Evolutionary conservation across 2,888 invertebrate genomes (phyloP).

Genomic region (Argyresthia albistria): DNA sequence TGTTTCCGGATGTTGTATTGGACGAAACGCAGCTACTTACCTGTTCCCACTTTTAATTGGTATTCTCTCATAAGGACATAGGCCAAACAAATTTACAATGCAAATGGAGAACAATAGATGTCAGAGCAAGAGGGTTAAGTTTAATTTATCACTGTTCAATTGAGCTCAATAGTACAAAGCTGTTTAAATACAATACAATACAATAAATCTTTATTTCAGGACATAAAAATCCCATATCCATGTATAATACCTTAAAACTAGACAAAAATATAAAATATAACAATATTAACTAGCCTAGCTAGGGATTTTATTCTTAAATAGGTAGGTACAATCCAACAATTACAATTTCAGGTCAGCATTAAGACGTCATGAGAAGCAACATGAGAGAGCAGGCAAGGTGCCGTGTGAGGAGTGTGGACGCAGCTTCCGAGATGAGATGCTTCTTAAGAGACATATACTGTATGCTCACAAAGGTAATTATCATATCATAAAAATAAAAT

Average conservation of each 20-base stretch:
- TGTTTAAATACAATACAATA: no score
- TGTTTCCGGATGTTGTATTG: background rate
- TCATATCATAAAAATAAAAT: background rate
- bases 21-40: background rate
- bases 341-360: conserved; percentile 42
- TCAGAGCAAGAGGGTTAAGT: no score
- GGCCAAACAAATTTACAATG: no score
- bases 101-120: no score
- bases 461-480: conserved; percentile 57
- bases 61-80: no score
- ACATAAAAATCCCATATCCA: no score
- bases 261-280: no score
- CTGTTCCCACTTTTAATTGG: background rate
- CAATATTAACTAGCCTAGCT: background rate
- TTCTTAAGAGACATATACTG: conserved; percentile 49
- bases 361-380: conserved; percentile 54
- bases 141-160: no score
- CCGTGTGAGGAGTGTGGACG: conserved; percentile 40
- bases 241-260: no score
- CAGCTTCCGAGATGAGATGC: conserved; percentile 44
- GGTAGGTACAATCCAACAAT: background rate
- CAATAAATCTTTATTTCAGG: no score
- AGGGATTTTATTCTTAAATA: background rate
- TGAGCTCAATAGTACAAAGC: no score
- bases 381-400: conserved; percentile 42